Evolutionary conservation across 1,140 invertebrate species (phyloP), one percentile per base, ranked within the genome.

Genomic region (Drosophila aff.): DNA sequence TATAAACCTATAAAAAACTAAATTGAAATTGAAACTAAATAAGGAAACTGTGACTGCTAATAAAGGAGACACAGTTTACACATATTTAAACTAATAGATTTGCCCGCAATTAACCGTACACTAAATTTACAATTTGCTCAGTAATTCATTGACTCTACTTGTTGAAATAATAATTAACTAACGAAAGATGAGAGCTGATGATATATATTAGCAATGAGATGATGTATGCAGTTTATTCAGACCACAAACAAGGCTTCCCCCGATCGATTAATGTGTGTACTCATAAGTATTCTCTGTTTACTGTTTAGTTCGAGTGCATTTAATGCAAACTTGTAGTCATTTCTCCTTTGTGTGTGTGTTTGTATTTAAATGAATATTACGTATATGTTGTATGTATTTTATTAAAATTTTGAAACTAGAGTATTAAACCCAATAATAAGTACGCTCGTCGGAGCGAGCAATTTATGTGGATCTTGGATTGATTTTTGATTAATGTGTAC

Each of bases 241-340:
- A 47, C 72, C 55, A 76, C 40, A 74, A 47, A 76, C 40, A 71
- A 47, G 53, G 68, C 52, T 65, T 89, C 87, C 84, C 68, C 60
- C 59, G 21, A 21, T 21, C 21, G n/a, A n/a, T n/a, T n/a, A n/a
- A n/a, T n/a, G 21, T 21, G 21, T 21, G 21, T 21, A 21, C 21
- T 21, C 21, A 21, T 21, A 21, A 21, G 21, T 89, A 85, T 81
- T 66, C 73, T 67, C 55, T 60, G 76, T 77, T 89, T 84, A 85
- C 55, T 60, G 76, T 77, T 89, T 84, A 85, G 85, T 82, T 84
- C 53, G 71, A 81, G 53, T 79, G 85, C 85, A 89, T 89, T 76
- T 76, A 90, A 89, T 90, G 85, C 85, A 81, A 80, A 76, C 62
- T 83, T 64, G 57, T 89, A 89, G 84, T 89, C 84, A 90, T 84